Percentiles rank a stretch among this genome's conserved stretches.
These are phyloP conservation scores for Tragelaphus imberbis DNA, from an alignment of 2,113 vertebrate genomes.

Conservation along the genomic window DNA sequence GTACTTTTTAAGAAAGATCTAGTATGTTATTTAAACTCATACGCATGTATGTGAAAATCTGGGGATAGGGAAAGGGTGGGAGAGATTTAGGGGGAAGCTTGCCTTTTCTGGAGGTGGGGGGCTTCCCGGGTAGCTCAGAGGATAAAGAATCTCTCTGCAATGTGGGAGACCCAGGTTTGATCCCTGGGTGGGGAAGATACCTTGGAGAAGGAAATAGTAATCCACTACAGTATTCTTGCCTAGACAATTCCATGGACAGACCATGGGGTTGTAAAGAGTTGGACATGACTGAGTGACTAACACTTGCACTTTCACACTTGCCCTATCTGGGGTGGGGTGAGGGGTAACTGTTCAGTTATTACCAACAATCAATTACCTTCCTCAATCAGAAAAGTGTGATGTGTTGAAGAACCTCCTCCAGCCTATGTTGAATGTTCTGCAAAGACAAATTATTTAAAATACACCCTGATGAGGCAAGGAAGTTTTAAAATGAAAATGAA, in stretches of 20 bases:
- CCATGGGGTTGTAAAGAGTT: not conserved
- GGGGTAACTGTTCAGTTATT: not conserved
- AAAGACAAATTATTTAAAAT: not conserved
- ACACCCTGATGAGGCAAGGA: not conserved
- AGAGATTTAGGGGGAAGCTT: not conserved
- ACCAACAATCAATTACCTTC: not conserved
- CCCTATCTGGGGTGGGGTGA: fast-evolving
- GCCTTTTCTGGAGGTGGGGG: not conserved
- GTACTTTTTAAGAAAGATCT: conserved; percentile 27
- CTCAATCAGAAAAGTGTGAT: not conserved
- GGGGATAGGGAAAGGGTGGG: not conserved
- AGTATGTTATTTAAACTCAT: not conserved
- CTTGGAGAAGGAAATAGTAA: not conserved
- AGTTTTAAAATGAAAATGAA: conserved; percentile 9
- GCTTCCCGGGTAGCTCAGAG: not conserved
- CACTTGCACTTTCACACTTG: not conserved
- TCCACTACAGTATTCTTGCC: not conserved
- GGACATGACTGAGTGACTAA: not conserved
- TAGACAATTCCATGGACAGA: not conserved
- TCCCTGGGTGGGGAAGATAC: not conserved
- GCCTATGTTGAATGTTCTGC: not conserved
- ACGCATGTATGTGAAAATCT: not conserved
- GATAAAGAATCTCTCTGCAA: not conserved
- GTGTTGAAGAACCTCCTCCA: not conserved
- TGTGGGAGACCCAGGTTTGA: not conserved